Base-by-base conservation (phyloP, 2,888 invertebrate genomes). In the Gymnocheta viridis region DNA sequence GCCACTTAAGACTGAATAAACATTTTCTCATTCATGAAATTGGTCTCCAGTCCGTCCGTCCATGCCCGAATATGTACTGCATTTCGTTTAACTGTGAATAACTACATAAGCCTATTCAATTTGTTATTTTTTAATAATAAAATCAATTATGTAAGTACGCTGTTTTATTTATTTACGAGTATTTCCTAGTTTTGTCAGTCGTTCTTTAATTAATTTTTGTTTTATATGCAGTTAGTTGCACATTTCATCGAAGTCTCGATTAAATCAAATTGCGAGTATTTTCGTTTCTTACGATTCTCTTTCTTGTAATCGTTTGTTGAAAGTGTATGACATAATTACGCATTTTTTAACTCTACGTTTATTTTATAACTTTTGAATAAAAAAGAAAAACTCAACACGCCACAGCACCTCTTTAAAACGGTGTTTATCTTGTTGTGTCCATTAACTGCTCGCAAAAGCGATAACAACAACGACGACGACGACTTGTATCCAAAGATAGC, bases 291-390 rank as follows among this genome's bases (percentile, higher is more conserved):
- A 24, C 72, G 54, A 56, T 27, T 24, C 19, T 38, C 38, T 51
- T 74, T 38, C 38, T 51, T 74, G 51, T 64, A 60, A 47, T 44
- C 29, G 44, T 29, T 22, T 22, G 32, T 47, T 44, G 64, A 64
- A 54, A 10, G 58, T 35, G 27, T 60, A 49, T 73, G 47, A 73
- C 73, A 73, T 73, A 73, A 73, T 73, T 73, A 56, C 19, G 49
- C 3, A 32, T 17, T 58, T 56, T 19, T 5, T 6, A 5, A 12
- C 4, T 54, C 24, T 58, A 47, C 22, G 22, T 35, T 44, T 58
- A 19, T 27, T 58, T 70, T 70, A 32, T 47, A 70, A 58, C 19
- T 19, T 47, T 60, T n/a, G 38, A 66, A 54, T 41, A 24, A 22
- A 22, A 51, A 54, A 49, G 49, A 1, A 73, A 73, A 60, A 54